Evolutionary conservation across 92 coral and sea anemone genomes (phyloP), one percentile per base, ranked within the genome.

Genomic region (Porites lobata): DNA sequence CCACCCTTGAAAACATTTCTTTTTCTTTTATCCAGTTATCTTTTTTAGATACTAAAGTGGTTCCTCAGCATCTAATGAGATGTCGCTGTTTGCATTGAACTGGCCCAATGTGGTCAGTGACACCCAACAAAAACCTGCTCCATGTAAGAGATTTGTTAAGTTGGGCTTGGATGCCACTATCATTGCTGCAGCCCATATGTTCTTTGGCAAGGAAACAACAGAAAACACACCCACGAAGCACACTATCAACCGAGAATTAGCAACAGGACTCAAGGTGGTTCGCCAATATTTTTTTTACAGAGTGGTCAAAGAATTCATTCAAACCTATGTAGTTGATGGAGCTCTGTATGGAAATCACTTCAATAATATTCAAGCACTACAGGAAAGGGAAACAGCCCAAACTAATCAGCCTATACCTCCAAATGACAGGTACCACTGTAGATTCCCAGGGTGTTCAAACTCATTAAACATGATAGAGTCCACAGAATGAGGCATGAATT

Each of bases 401-500:
- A 59, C 7, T 22, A 79, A 84, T 53, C 92, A 92, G 77, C 65
- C 73, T 3, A 26, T 84, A 4, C 61, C 47, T 9, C 71, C 57
- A 18, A 84, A 92, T 84, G 90, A 90, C 6, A 75, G 90, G 56
- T 85, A 88, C 68, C 92, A 85, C 0, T 92, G 92, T 59, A 72
- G 90, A 29, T 72, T 64, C 69, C 54, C 63, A 20, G 90, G 92
- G 3, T 88, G 90, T 56, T 5, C 69, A 13, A 29, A 65, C 2
- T 72, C 92, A 0, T 88, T 24, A 84, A 78, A 21, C 59, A 54
- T 54, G 59, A 54, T 54, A 13, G 15, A 7, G 59, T 54, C 14
- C 59, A 54, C 70, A 84, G 32, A 87, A 88, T 82, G 89, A 77
- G 93, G n/a, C 95, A 90, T 81, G 95, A 90, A 50, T 51, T 90